These are phyloP conservation scores for Trinorchestia longiramus DNA, from an alignment of 1,140 invertebrate genomes.

Conservation along the genomic window DNA sequence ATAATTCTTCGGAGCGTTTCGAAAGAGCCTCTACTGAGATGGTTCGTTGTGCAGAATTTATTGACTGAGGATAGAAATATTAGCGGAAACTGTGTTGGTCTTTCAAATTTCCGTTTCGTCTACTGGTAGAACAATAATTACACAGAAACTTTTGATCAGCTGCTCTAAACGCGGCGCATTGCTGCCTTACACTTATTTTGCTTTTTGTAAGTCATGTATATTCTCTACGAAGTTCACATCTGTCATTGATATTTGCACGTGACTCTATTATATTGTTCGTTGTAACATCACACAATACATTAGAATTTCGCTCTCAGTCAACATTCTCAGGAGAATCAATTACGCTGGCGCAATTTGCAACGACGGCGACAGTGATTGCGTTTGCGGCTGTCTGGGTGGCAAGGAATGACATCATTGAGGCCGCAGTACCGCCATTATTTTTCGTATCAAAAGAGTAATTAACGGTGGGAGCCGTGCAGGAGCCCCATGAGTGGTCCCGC, in stretches of 20 bases:
- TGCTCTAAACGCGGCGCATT: no score
- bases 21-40: not conserved
- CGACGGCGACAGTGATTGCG: not conserved
- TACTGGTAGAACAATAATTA: not conserved
- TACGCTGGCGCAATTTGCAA: not conserved
- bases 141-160: no score
- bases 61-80: not conserved
- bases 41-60: not conserved
- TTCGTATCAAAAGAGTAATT: conserved; percentile 38
- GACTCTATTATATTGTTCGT: not conserved
- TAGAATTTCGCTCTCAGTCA: not conserved
- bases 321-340: not conserved
- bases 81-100: not conserved
- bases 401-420: conserved; percentile 26
- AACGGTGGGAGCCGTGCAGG: conserved; percentile 13
- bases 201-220: not conserved
- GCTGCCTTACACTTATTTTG: not conserved
- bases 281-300: not conserved
- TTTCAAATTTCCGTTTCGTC: not conserved
- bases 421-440: conserved; percentile 30
- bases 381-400: not conserved
- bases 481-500: not conserved
- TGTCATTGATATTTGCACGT: not conserved
- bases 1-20: no score
- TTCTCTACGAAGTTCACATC: not conserved